These are phyloP conservation scores for Antheraea mylitta DNA, from an alignment of 1,140 invertebrate species.

Conservation along the genomic window DNA sequence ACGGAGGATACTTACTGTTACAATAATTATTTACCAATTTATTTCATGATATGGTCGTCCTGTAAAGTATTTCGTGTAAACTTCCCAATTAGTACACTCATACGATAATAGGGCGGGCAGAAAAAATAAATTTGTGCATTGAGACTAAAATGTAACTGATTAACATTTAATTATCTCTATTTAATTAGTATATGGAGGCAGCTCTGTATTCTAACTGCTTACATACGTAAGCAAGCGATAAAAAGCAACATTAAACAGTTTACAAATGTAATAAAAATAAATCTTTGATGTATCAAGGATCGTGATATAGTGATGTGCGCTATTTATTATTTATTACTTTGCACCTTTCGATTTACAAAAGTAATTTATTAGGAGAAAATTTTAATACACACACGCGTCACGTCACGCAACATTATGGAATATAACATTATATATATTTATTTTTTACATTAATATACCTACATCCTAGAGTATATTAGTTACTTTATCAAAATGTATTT, in stretches of 20 bases:
- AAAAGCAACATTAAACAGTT: conserved; percentile 11
- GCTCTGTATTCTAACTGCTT: not conserved
- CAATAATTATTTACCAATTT: no score
- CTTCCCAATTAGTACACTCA: no score
- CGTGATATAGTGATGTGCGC: conserved; percentile 9
- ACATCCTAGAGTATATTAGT: no score
- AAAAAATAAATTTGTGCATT: no score
- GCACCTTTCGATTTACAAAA: conserved; percentile 8
- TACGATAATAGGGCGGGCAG: no score
- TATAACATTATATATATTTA: not conserved
- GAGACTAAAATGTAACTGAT: no score
- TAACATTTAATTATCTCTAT: no score
- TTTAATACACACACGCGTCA: not conserved
- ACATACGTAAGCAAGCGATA: not conserved
- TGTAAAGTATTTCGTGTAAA: no score
- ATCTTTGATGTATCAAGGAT: conserved; percentile 11
- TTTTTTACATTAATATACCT: no score
- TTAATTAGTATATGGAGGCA: not conserved
- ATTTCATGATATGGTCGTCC: no score
- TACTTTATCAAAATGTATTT: no score
- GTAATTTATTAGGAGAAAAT: conserved; percentile 7
- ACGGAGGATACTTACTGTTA: no score
- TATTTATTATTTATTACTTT: conserved; percentile 10
- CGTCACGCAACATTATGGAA: not conserved
- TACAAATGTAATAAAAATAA: conserved; percentile 12